Conservation (phyloP, 2,113 vertebrate genomes). For the Amphiprion ocellaris region DNA sequence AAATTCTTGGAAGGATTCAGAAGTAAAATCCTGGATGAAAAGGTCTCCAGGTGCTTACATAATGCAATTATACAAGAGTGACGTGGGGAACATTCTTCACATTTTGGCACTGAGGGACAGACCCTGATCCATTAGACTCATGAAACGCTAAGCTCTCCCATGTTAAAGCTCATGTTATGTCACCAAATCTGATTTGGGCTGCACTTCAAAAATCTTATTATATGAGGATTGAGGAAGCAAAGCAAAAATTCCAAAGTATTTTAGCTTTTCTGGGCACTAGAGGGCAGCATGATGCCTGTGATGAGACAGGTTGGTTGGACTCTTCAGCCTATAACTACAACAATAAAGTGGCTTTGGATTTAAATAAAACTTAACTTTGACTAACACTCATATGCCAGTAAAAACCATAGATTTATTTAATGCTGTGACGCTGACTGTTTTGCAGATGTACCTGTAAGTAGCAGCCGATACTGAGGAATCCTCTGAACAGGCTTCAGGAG, state of each 20-base stretch:
- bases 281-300: constrained; percentile 53
- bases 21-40: constrained; percentile 55
- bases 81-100: constrained; percentile 59
- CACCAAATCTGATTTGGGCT: constrained; percentile 63
- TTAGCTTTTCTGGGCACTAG: constrained; percentile 50
- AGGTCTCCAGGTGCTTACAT: constrained; percentile 53
- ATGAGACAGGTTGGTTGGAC: not conserved
- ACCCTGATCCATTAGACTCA: constrained; percentile 33
- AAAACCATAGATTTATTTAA: not conserved
- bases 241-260: constrained; percentile 1
- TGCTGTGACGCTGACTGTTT: not conserved
- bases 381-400: not conserved
- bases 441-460: constrained; percentile 90
- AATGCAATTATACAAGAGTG: constrained; percentile 59
- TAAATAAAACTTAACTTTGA: not conserved
- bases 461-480: constrained; percentile 96
- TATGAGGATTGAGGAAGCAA: constrained; percentile 9
- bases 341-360: not conserved
- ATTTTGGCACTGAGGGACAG: constrained; percentile 36
- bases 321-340: not conserved
- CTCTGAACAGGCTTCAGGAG: constrained; percentile 97
- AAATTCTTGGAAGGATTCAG: constrained; percentile 55
- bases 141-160: constrained; percentile 49
- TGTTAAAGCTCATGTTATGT: constrained; percentile 66
- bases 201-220: constrained; percentile 60